phyloP scores from a whole-genome alignment of 2,797 vertebrate species.

The Urophycis tenuis region DNA sequence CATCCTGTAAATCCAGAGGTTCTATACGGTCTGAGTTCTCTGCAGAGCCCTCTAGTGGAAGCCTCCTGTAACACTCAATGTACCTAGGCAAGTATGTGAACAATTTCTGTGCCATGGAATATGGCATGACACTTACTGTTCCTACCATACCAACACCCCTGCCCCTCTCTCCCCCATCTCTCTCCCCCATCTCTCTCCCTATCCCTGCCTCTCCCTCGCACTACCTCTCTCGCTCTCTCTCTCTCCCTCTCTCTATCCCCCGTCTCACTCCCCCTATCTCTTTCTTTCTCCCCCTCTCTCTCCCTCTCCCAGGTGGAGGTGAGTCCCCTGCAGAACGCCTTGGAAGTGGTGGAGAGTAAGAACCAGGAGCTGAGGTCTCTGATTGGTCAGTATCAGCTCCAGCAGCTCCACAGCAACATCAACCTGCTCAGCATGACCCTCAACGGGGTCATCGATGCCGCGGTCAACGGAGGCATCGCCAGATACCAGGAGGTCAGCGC shows the following conservation, averaged over 20 bases:
- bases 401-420: conserved; percentile 97
- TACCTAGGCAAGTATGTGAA: no score
- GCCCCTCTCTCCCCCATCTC: no score
- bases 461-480: conserved; percentile 93
- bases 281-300: neutral
- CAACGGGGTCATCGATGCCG: conserved; percentile 96
- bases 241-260: no score
- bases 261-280: neutral
- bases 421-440: conserved; percentile 98
- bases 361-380: conserved; percentile 89
- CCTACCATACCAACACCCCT: no score
- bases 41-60: no score
- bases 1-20: no score
- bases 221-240: neutral
- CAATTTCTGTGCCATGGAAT: no score
- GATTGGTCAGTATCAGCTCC: conserved; percentile 89
- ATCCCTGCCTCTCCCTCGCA: no score
- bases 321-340: conserved; percentile 96
- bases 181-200: no score
- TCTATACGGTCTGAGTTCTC: no score
- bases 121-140: no score
- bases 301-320: conserved; percentile 82
- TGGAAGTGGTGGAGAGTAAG: conserved; percentile 97
- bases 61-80: no score
- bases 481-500: conserved; percentile 89